Evolutionary conservation across 1,140 invertebrate species (phyloP), one percentile per base, ranked within the genome.

Genomic region (Lethrus apterus): DNA sequence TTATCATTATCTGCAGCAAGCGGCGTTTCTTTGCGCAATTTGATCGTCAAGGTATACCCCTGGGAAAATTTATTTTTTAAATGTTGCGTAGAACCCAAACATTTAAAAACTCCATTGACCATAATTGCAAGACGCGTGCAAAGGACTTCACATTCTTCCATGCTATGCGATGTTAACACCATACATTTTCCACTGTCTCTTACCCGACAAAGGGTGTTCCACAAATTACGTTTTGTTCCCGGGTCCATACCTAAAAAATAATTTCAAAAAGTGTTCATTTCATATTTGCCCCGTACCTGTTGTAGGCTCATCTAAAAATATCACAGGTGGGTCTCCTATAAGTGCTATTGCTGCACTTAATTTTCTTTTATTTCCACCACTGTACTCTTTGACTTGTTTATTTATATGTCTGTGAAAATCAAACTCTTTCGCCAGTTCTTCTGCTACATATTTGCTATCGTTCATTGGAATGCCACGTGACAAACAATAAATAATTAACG

Each of bases 291-390:
- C 13, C 29, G 11, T 30, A 71, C 82, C 80, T 41, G 80, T 80
- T 2, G 83, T 86, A 0, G 85, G 85, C 64, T 89, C 86, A 65
- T 89, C 92, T 50, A 96, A 68, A 60, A 92, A 90, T 19, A 95
- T 76, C 8, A 96, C 74, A 4, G 82, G 76, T 3, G 90, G 86
- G 70, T 92, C 81, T 10, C 90, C 91, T 24, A 96, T 75, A 21
- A 96, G 66, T 5, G 93, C 86, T 34, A 98, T 79, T 1, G 92
- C 92, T 26, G 92, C 89, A 51, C 88, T 94, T 14, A 98, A 68
- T 65, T 97, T 95, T 29, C 94, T 74, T 64, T 94, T 96, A 56
- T 95, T 98, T 0, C 93, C 94, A 10, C 90, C 90, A 60, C 89
- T 93, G 58, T 83, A 86, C 65, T 68, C 74, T 48, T 64, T 64